Evolutionary conservation across 2,113 vertebrate genomes (phyloP).

Genomic region (Alectura lathami): DNA sequence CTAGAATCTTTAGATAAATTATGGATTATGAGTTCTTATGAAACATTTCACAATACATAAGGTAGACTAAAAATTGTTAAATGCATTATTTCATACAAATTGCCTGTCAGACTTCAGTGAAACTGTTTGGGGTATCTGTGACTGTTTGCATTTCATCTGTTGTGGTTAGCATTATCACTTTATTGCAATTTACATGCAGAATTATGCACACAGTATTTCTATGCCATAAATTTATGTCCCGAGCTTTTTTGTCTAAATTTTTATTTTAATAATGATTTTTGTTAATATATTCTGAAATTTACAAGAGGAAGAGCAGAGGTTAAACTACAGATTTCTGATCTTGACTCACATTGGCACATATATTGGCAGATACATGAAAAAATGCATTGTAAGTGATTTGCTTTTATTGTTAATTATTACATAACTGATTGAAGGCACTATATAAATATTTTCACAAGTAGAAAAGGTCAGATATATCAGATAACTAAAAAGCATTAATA

Average conservation of each 20-base stretch:
- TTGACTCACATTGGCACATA: neutral
- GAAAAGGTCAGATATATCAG: neutral
- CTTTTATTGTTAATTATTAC: neutral
- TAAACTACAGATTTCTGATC: neutral
- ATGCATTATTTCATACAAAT: neutral
- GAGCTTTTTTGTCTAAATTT: neutral
- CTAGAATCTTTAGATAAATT: neutral
- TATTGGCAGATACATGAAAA: neutral
- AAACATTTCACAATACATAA: neutral
- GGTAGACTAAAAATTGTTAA: neutral
- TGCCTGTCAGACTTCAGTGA: neutral
- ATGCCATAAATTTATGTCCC: neutral
- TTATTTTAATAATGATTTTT: neutral
- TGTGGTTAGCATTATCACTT: neutral
- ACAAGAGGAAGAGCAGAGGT: neutral
- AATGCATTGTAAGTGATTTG: neutral
- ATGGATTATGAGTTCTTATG: neutral
- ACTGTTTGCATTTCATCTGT: neutral
- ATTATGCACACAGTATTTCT: neutral
- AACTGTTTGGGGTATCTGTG: neutral
- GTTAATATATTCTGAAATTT: neutral
- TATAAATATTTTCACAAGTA: neutral
- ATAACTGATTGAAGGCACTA: neutral
- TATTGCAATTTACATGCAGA: neutral
- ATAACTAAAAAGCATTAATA: neutral